phyloP scores from a whole-genome alignment of 2,888 invertebrate species.

The Dexiosoma caninum region DNA sequence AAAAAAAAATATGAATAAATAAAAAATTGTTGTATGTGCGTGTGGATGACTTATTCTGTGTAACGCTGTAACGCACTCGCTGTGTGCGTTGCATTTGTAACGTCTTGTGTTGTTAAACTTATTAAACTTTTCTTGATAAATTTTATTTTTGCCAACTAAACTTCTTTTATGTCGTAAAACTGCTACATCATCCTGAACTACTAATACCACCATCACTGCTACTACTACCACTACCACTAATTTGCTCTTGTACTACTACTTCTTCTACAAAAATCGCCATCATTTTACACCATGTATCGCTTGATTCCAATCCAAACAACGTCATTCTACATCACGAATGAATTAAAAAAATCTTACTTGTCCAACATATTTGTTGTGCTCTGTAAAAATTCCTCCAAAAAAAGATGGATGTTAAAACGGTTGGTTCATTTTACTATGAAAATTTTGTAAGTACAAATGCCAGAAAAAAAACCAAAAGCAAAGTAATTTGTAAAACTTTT shows the following conservation, averaged over 20 bases:
- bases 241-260: conserved; percentile 39
- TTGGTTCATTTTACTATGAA: conserved; percentile 97
- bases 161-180: conserved; percentile 1
- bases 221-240: conserved; percentile 28
- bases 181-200: conserved; percentile 40
- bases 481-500: background rate
- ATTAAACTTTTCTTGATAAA: conserved; percentile 31
- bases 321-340: conserved; percentile 14
- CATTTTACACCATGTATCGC: conserved; percentile 33
- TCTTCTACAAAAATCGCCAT: conserved; percentile 37
- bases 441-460: conserved; percentile 90
- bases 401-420: conserved; percentile 97
- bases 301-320: conserved; percentile 29
- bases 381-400: conserved; percentile 20
- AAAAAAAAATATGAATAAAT: no score
- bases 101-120: conserved; percentile 44
- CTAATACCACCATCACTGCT: conserved; percentile 37
- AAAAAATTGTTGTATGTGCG: conserved; percentile 9
- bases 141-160: conserved; percentile 20
- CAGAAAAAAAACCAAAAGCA: conserved; percentile 42
- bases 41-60: conserved; percentile 13
- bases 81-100: conserved; percentile 35
- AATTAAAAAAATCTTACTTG: no score
- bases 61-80: conserved; percentile 33
- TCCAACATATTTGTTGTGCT: conserved; percentile 29